These are phyloP conservation scores for Anaspis maculata DNA, from an alignment of 2,888 invertebrate genomes.

Conservation along the genomic window DNA sequence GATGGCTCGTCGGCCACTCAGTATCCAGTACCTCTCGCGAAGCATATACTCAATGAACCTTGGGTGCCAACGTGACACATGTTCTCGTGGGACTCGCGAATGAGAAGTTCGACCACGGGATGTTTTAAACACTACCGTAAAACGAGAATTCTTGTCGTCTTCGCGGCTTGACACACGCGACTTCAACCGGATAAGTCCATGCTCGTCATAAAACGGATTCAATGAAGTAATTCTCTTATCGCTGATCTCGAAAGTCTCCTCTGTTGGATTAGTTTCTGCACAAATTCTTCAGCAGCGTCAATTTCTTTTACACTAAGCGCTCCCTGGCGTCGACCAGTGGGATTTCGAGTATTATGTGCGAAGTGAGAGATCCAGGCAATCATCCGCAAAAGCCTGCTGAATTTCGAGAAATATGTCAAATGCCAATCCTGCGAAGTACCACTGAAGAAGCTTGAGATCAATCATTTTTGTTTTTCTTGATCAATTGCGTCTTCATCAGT, in stretches of 20 bases:
- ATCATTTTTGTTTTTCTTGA: not conserved
- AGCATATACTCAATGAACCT: not conserved
- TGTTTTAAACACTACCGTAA: not conserved
- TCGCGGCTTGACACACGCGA: not conserved
- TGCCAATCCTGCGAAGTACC: not conserved
- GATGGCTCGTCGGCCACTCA: not conserved
- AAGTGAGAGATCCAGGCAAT: conserved; percentile 16
- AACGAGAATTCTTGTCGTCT: not conserved
- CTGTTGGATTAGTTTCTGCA: not conserved
- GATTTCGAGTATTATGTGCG: not conserved
- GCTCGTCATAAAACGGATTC: not conserved
- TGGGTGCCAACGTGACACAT: not conserved
- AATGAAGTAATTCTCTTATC: not conserved
- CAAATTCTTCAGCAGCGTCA: not conserved
- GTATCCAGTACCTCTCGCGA: not conserved
- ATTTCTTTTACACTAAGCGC: not conserved
- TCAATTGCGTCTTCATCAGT: not conserved
- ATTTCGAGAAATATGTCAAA: conserved; percentile 14
- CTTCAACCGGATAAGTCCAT: not conserved
- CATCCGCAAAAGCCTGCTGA: conserved; percentile 17
- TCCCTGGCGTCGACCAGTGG: not conserved
- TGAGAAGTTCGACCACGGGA: not conserved
- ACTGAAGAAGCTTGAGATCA: not conserved
- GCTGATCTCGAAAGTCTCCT: not conserved
- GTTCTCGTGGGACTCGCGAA: not conserved